Conservation (phyloP, 2,797 vertebrate genomes). For the Halcyon leucocephala region DNA sequence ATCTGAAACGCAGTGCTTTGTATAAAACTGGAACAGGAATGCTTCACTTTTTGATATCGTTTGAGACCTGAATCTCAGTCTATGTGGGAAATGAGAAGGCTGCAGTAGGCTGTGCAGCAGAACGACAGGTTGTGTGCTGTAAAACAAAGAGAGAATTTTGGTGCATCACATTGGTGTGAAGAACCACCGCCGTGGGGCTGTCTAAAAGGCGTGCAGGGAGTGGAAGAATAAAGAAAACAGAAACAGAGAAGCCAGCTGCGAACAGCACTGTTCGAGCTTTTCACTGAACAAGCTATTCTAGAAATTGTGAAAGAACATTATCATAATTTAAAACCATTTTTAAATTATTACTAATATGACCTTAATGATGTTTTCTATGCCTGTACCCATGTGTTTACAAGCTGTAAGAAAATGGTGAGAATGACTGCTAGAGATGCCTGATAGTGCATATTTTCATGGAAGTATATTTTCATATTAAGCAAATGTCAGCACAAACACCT, state of each 20-base stretch:
- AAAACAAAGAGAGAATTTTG: constrained; percentile 12
- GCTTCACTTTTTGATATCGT: background rate
- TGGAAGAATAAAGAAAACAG: background rate
- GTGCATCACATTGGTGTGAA: background rate
- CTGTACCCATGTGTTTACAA: background rate
- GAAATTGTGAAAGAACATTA: background rate
- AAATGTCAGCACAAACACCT: constrained; percentile 38
- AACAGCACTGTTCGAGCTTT: background rate
- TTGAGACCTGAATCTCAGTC: background rate
- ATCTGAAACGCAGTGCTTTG: background rate
- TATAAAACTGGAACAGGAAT: background rate
- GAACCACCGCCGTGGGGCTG: background rate
- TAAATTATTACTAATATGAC: background rate
- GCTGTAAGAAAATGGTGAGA: background rate
- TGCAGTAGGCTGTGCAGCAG: background rate
- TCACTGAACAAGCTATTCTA: background rate
- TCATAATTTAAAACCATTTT: background rate
- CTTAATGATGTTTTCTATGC: background rate
- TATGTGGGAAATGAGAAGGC: background rate
- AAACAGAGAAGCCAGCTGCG: constrained; percentile 14
- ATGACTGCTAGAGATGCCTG: background rate
- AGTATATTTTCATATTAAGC: background rate
- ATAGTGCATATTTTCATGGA: background rate
- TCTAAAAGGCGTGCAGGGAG: background rate
- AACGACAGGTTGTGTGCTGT: background rate